Evolutionary conservation across 2,888 invertebrate genomes (phyloP).

Genomic region (Empis stercorea): DNA sequence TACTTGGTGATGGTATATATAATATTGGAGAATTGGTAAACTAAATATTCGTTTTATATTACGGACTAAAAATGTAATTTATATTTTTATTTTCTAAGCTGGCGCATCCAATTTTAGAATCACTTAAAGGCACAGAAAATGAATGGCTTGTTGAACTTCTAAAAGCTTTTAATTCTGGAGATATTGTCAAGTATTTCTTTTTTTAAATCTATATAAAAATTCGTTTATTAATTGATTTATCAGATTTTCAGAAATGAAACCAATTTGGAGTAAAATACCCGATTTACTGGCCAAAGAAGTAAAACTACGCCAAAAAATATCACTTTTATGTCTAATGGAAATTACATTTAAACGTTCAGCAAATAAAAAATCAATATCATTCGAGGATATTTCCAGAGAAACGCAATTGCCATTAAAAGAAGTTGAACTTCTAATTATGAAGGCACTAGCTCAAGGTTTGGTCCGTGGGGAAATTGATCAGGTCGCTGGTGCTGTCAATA

Average conservation of each 20-base stretch:
- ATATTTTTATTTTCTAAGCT: constrained; percentile 41
- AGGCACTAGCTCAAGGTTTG: constrained; percentile 85
- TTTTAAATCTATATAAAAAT: neutral
- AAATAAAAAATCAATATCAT: constrained; percentile 72
- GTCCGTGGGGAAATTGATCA: constrained; percentile 93
- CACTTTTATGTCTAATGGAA: constrained; percentile 89
- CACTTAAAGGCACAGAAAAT: constrained; percentile 65
- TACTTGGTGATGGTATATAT: constrained; percentile 89
- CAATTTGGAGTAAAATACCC: constrained; percentile 65
- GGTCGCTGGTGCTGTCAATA: constrained; percentile 53
- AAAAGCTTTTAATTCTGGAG: constrained; percentile 74
- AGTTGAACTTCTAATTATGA: constrained; percentile 95
- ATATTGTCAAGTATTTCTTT: constrained; percentile 50
- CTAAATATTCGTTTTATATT: constrained; percentile 3
- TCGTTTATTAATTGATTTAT: constrained; percentile 1
- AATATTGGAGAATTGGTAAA: constrained; percentile 87
- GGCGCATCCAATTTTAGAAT: constrained; percentile 85
- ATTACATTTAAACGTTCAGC: constrained; percentile 94
- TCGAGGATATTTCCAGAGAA: constrained; percentile 78
- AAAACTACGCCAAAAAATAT: constrained; percentile 81
- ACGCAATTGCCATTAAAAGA: constrained; percentile 72
- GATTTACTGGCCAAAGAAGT: constrained; percentile 72
- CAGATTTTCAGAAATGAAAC: constrained; percentile 55
- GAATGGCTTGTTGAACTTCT: constrained; percentile 81
- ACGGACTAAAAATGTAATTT: neutral